These are phyloP conservation scores for Leptoteleia sp. DNA, from an alignment of 1,140 invertebrate genomes.

Conservation along the genomic window DNA sequence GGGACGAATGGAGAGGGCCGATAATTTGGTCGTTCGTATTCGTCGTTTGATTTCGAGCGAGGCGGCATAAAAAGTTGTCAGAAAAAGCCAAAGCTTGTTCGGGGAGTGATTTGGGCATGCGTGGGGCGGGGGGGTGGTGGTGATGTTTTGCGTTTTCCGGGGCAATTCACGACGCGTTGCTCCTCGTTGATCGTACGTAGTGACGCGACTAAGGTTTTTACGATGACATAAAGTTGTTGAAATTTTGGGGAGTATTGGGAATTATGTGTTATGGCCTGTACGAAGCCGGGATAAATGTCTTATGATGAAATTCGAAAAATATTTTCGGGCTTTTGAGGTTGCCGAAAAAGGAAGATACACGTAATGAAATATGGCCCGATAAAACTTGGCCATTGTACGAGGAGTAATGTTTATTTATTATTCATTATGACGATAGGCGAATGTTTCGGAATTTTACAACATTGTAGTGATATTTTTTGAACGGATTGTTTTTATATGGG, in stretches of 20 bases:
- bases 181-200: conserved; percentile 60
- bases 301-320: conserved; percentile 48
- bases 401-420: background rate
- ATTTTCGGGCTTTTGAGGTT: conserved; percentile 32
- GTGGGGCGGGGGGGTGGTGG: too few relatives aligned
- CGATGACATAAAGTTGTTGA: conserved; percentile 59
- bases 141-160: conserved; percentile 69
- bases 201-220: conserved; percentile 60
- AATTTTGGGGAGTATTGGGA: conserved; percentile 49
- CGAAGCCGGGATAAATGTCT: conserved; percentile 51
- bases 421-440: background rate
- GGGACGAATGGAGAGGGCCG: conserved; percentile 24
- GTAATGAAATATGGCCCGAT: conserved; percentile 4
- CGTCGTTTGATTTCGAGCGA: conserved; percentile 49
- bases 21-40: conserved; percentile 79
- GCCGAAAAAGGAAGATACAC: conserved; percentile 7
- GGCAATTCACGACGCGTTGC: conserved; percentile 74
- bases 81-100: conserved; percentile 44
- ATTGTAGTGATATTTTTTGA: too few relatives aligned
- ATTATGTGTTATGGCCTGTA: conserved; percentile 56
- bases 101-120: conserved; percentile 47
- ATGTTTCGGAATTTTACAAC: too few relatives aligned
- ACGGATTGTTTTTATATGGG: too few relatives aligned
- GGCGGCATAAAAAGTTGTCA: conserved; percentile 50
- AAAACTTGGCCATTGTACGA: background rate